Evolutionary conservation across 2,888 invertebrate species (phyloP), one percentile per base, ranked within the genome.

Genomic region (Epirrhoe alternata): DNA sequence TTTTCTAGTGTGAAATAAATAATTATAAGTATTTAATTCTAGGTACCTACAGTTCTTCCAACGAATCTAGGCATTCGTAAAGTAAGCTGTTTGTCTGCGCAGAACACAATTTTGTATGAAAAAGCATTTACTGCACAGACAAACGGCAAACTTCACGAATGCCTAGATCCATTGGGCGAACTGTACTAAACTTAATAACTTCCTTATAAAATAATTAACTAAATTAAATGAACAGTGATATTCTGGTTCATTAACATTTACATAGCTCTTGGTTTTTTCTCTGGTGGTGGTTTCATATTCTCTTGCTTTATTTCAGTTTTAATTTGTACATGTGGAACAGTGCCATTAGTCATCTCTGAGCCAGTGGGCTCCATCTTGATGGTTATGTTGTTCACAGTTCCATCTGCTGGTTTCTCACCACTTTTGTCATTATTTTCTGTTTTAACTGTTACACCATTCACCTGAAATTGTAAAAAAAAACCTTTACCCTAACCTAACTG

Each of bases 271-370:
- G 96, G 95, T 84, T 97, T 97, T 80, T 97, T 97, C 81, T 98
- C 97, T 56, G 97, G 97, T 6, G 97, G 97, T 59, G 97, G 97
- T 88, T 97, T 97, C 95, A 97, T 97, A 72, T 94, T 94, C 79
- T 97, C 97, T 73, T 94, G 94, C 81, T 96, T 96, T 31, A 94
- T 90, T 81, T 97, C 96, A 67, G 95, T 95, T 81, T 96, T 96
- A 30, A 95, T 90, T 68, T 96, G 96, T 47, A 87, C 85, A 68
- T 92, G 89, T 0, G 82, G 87, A 62, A 88, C 77, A 47, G 82
- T 83, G n/a, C 92, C 92, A 77, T 93, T 93, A 2, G 88, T 86
- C 83, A 92, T 83, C 8, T 93, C 93, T 0, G 87, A 82, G 68
- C 76, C 83, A 73, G 87, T 94, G 31, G 94, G 86, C 69, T 94